phyloP scores from a whole-genome alignment of 2,797 vertebrate species.

The Pygocentrus nattereri region DNA sequence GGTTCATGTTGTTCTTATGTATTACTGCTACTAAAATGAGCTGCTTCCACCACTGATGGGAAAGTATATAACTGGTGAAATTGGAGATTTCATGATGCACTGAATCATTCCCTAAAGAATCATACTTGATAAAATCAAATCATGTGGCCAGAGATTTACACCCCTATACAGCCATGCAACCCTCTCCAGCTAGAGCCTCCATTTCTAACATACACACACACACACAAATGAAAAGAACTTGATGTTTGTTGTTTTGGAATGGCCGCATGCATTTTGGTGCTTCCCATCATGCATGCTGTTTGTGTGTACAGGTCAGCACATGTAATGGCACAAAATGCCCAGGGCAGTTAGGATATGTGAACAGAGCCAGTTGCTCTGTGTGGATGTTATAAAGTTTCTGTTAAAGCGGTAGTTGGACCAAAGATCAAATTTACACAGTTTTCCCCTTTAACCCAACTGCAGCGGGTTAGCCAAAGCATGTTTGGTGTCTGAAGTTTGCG shows the following conservation, averaged over 20 bases:
- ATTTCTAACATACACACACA: conserved; percentile 32
- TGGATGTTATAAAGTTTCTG: background rate
- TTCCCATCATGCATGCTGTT: conserved; percentile 62
- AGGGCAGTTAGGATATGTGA: background rate
- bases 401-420: background rate
- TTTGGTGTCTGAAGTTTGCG: background rate
- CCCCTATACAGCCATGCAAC: conserved; percentile 41
- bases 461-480: background rate
- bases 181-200: conserved; percentile 1
- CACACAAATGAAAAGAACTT: conserved; percentile 37
- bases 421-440: background rate
- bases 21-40: too few species aligned
- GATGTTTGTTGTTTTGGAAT: conserved; percentile 21
- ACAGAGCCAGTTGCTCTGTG: background rate
- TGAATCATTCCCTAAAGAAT: background rate
- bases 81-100: background rate
- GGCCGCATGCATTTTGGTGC: conserved; percentile 41
- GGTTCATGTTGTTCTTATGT: too few species aligned
- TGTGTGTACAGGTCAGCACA: conserved; percentile 60
- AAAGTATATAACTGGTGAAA: too few species aligned
- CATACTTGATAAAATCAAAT: background rate
- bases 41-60: too few species aligned
- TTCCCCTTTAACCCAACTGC: background rate
- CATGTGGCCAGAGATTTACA: background rate
- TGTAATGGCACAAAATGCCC: background rate